A percentile compares a stretch with the other conserved stretches of the same genome.
Conservation (phyloP, 2,797 vertebrate genomes). For the Pseudopleuronectes americanus region DNA sequence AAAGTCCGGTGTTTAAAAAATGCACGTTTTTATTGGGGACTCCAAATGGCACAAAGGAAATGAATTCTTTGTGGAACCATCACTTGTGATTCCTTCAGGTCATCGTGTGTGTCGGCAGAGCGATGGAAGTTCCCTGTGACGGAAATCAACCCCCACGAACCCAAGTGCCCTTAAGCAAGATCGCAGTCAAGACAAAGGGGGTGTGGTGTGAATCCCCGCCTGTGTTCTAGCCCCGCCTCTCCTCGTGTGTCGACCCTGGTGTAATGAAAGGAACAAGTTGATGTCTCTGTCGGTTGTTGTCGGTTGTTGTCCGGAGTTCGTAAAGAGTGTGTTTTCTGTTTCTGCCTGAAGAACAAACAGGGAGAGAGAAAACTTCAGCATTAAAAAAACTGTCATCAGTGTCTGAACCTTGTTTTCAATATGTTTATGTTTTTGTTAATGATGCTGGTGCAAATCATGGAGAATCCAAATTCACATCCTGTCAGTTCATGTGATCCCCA, state of each 20-base stretch:
- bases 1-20: neutral
- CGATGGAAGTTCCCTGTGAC: neutral
- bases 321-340: slow-evolving; percentile 63
- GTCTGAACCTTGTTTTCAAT: slow-evolving; percentile 55
- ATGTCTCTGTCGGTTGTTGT: slow-evolving; percentile 56
- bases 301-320: slow-evolving; percentile 29
- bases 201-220: slow-evolving; percentile 11
- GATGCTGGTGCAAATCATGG: slow-evolving; percentile 69
- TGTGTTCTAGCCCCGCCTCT: slow-evolving; percentile 14
- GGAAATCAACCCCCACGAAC: neutral
- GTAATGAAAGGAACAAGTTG: slow-evolving; percentile 93
- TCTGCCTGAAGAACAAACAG: slow-evolving; percentile 66
- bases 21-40: no score
- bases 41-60: no score
- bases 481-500: slow-evolving; percentile 42
- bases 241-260: slow-evolving; percentile 68
- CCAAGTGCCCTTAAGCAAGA: slow-evolving; percentile 14
- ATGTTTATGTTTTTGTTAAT: slow-evolving; percentile 56
- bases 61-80: neutral
- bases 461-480: slow-evolving; percentile 57
- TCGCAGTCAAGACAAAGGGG: neutral
- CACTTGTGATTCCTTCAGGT: slow-evolving; percentile 2
- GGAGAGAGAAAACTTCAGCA: slow-evolving; percentile 55
- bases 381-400: slow-evolving; percentile 63
- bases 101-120: neutral